phyloP scores from a whole-genome alignment of 1,140 invertebrate species.

The Orius insidiosus region DNA sequence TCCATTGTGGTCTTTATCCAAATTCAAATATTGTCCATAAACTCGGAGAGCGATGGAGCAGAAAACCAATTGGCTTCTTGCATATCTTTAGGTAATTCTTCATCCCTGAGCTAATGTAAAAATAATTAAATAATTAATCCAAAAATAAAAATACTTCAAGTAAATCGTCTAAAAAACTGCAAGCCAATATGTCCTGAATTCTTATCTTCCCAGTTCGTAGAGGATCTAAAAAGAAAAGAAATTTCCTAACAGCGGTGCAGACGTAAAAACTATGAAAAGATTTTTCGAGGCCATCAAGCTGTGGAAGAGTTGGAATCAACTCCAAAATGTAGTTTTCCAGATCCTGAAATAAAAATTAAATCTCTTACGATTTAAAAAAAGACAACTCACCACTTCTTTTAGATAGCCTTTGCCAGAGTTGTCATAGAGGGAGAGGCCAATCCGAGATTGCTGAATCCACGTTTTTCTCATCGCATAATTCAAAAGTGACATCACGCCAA shows the following conservation, averaged over 20 bases:
- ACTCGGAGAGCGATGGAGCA: constrained; percentile 74
- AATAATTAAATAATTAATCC: neutral
- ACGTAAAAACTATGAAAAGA: constrained; percentile 94
- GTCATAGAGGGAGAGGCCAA: constrained; percentile 85
- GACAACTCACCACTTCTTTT: constrained; percentile 41
- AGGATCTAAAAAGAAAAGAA: constrained; percentile 89
- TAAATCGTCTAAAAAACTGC: constrained; percentile 13
- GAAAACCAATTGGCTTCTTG: constrained; percentile 92
- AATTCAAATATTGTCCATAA: constrained; percentile 82
- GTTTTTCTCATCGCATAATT: constrained; percentile 92
- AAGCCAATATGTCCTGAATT: constrained; percentile 12
- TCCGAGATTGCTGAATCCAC: constrained; percentile 83
- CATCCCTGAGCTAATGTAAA: constrained; percentile 43
- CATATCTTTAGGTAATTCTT: constrained; percentile 61
- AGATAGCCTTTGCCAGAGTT: constrained; percentile 81
- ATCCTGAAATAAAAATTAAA: constrained; percentile 33
- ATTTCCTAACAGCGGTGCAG: constrained; percentile 86
- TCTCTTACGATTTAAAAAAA: neutral
- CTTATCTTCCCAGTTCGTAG: constrained; percentile 63
- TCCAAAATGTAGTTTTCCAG: constrained; percentile 90
- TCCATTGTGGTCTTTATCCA: constrained; percentile 85
- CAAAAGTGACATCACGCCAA: constrained; percentile 36
- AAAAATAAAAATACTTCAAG: constrained; percentile 8
- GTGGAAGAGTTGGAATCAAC: constrained; percentile 75
- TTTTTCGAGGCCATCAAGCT: constrained; percentile 75